These are phyloP conservation scores for Poeciliopsis paucimaculata DNA, from an alignment of 2,797 vertebrate species.

Conservation along the genomic window DNA sequence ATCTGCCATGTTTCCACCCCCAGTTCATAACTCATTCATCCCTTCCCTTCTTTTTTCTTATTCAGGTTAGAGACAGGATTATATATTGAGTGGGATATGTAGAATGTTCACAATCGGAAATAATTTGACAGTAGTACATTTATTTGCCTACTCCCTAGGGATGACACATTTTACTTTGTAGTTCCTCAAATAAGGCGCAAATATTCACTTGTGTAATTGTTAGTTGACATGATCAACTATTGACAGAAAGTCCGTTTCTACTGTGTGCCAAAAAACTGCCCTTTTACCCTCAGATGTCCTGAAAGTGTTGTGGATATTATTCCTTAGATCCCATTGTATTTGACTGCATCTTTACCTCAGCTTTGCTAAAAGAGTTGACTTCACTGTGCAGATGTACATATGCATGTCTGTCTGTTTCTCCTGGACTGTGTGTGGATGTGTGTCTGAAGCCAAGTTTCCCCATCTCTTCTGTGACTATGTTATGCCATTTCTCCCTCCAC, in stretches of 20 bases:
- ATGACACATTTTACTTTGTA: slow-evolving; percentile 48
- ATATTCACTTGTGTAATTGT: slow-evolving; percentile 54
- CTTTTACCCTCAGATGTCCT: slow-evolving; percentile 52
- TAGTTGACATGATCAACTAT: slow-evolving; percentile 17
- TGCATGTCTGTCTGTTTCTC: slow-evolving; percentile 58
- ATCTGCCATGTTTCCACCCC: slow-evolving; percentile 69
- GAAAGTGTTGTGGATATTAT: slow-evolving; percentile 67
- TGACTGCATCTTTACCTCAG: slow-evolving; percentile 91
- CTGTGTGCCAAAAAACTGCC: slow-evolving; percentile 74
- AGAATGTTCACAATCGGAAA: background rate
- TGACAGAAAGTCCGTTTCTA: slow-evolving; percentile 62
- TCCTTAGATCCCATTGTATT: slow-evolving; percentile 83
- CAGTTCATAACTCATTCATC: slow-evolving; percentile 57
- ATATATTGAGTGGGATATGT: background rate
- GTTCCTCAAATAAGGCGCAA: slow-evolving; percentile 44
- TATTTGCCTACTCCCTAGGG: slow-evolving; percentile 11
- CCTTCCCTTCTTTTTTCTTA: background rate
- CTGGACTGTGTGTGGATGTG: slow-evolving; percentile 54
- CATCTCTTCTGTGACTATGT: slow-evolving; percentile 42
- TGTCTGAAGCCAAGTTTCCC: slow-evolving; percentile 34
- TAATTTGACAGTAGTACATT: background rate
- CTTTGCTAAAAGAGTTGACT: slow-evolving; percentile 89
- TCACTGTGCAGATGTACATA: slow-evolving; percentile 81
- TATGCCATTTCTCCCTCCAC: slow-evolving; percentile 40
- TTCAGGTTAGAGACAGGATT: slow-evolving; percentile 6